phyloP scores from a whole-genome alignment of 2,888 invertebrate genomes.

The Mactromeris polynyma region DNA sequence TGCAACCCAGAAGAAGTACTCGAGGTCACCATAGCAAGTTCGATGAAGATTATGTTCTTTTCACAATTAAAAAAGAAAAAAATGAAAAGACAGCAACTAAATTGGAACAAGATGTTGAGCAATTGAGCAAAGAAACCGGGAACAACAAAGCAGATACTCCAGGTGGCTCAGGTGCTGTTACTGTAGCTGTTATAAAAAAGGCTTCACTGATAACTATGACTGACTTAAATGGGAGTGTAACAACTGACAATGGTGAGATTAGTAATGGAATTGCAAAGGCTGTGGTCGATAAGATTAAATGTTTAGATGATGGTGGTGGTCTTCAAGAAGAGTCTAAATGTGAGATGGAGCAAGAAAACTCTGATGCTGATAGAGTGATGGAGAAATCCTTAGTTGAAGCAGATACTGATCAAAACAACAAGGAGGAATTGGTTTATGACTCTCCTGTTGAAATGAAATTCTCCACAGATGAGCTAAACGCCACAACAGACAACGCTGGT shows the following conservation, averaged over 20 bases:
- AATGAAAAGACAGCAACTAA: not conserved
- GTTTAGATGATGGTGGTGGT: not conserved
- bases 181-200: not conserved
- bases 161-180: not conserved
- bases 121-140: not conserved
- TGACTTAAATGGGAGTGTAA: not conserved
- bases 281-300: not conserved
- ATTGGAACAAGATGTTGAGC: not conserved
- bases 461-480: not conserved
- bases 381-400: not conserved
- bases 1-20: constrained; percentile 73
- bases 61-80: constrained; percentile 18
- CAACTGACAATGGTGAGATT: constrained; percentile 19
- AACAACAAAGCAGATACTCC: not conserved
- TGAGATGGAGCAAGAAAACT: not conserved
- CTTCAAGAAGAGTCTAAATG: not conserved
- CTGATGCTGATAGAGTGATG: not conserved
- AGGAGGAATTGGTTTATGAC: not conserved
- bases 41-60: constrained; percentile 59
- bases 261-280: not conserved
- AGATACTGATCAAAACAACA: constrained; percentile 9
- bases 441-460: not conserved
- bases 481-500: not conserved
- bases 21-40: constrained; percentile 74
- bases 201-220: not conserved